Conservation (phyloP, 2,888 invertebrate genomes). For the Pocota personata region DNA sequence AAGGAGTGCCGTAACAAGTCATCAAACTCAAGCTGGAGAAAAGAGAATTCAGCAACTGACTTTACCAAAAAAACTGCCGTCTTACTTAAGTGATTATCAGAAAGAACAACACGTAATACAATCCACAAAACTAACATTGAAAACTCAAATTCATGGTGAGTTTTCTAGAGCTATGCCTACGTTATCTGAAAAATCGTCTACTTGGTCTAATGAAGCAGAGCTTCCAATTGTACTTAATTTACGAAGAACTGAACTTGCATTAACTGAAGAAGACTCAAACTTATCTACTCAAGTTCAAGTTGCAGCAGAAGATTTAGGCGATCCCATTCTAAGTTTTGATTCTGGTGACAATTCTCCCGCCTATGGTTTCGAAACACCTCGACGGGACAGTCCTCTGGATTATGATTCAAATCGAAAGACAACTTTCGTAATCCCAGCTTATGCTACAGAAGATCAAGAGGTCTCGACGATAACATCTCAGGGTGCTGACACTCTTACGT, state of each 20-base stretch:
- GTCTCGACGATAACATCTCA: constrained; percentile 43
- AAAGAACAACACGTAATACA: background rate
- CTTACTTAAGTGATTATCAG: no score
- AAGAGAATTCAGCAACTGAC: no score
- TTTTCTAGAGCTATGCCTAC: background rate
- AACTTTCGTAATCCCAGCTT: no score
- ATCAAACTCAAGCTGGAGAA: background rate
- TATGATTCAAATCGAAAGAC: background rate
- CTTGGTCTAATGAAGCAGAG: background rate
- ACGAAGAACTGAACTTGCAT: constrained; percentile 12
- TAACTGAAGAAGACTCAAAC: constrained; percentile 42
- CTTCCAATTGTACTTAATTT: background rate
- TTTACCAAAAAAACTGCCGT: no score
- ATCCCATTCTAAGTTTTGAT: constrained; percentile 9
- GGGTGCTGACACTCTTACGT: background rate
- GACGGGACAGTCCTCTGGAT: background rate
- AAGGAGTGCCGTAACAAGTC: background rate
- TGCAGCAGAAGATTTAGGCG: constrained; percentile 16
- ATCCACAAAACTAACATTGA: background rate
- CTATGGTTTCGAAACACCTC: background rate
- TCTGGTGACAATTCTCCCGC: background rate
- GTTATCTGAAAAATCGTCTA: no score
- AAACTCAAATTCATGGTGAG: background rate
- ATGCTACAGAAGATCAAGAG: constrained; percentile 41
- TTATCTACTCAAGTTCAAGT: constrained; percentile 42